Conservation (phyloP, 2,797 vertebrate genomes). For the Muscicapa striata region DNA sequence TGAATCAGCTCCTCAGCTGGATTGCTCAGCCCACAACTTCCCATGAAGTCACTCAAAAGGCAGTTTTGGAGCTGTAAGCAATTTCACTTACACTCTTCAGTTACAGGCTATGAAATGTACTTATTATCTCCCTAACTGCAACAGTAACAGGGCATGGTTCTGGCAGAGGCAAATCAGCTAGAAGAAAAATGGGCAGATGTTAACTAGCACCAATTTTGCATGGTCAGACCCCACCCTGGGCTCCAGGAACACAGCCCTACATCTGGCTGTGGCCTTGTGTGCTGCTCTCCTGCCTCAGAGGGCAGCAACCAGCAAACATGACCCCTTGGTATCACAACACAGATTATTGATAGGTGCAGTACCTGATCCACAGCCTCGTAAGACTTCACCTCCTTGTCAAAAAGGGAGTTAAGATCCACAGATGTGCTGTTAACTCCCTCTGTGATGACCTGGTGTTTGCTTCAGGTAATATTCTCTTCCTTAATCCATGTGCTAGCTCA, state of each 20-base stretch:
- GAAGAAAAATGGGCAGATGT: neutral
- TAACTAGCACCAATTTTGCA: too few species aligned
- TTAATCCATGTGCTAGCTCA: neutral
- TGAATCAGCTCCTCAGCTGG: accelerated
- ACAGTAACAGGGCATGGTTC: neutral
- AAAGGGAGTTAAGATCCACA: neutral
- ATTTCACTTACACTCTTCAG: neutral
- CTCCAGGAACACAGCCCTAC: neutral
- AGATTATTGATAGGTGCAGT: neutral
- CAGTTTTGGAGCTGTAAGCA: neutral
- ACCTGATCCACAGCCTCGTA: neutral
- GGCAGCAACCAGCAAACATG: neutral
- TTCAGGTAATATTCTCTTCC: neutral
- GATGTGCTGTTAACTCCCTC: neutral
- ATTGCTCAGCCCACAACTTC: neutral
- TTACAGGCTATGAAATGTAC: neutral
- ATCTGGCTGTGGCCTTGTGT: accelerated
- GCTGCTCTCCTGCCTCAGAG: neutral
- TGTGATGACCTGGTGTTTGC: neutral
- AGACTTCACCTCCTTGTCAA: neutral
- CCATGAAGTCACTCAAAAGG: neutral
- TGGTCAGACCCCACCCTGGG: accelerated
- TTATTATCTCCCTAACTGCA: neutral
- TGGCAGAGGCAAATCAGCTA: neutral
- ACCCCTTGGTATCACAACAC: neutral